Evolutionary conservation across 2,888 invertebrate species (phyloP), one percentile per base, ranked within the genome.

Genomic region (Oligia latruncula): DNA sequence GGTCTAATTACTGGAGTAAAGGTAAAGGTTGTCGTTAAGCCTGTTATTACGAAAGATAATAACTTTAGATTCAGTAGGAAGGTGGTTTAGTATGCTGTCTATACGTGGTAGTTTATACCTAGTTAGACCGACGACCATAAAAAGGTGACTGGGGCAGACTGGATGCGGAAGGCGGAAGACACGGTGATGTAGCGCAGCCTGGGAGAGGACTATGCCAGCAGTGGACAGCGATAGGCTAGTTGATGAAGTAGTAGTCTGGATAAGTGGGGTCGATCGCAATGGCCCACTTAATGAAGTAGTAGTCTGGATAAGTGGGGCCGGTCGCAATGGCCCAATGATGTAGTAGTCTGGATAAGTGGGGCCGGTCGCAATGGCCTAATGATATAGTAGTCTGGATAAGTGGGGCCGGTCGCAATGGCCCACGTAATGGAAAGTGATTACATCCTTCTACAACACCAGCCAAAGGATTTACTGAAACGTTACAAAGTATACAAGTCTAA

Each of bases 1-100:
- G 84, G 35, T 84, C 84, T 84, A 66, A 71, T 86, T 86, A 75
- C 82, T 40, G 43, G 6, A 74, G 60, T 55, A 40, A 68, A 85
- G 64, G 58, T 68, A 82, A 60, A 86, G 83, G 87, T 83, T 70
- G 73, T 40, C 15, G 65, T 58, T 17, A 23, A 68, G 49, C 29
- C 29, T 62, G 65, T 65, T 62, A 65, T 70, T 85, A 85, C 20
- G 29, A 71, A 70, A 82, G 65, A 60, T 70, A 85, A 58, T 62
- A 29, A 35, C 46, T 58, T 58, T n/a, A 75, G 29, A 84, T 64
- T 78, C 55, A 83, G 55, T 68, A 68, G 40, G 78, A 67, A 83
- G 52, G 60, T n/a, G 66, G 20, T 52, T 17, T 13, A 8, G 52
- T 52, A 5, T 43, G 17, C 17, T n/a, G n/a, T 49, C 40, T 58